Conservation (phyloP, 2,113 vertebrate species). For the Python bivittatus region DNA sequence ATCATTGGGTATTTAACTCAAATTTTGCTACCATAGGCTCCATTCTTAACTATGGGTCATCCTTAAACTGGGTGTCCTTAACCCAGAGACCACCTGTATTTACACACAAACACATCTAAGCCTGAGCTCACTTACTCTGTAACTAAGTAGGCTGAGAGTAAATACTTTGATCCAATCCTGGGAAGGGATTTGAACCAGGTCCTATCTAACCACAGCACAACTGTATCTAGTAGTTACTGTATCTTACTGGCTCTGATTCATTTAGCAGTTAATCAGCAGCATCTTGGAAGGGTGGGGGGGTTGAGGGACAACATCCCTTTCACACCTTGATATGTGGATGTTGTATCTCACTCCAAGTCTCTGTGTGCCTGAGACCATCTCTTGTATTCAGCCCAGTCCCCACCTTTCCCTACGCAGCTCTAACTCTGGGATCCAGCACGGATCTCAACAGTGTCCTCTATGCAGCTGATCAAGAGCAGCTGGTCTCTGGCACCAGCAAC, state of each 20-base stretch:
- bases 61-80: no score
- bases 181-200: background rate
- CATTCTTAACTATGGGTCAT: no score
- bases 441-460: constrained; percentile 15
- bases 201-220: background rate
- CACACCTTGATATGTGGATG: background rate
- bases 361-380: background rate
- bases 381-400: no score
- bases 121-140: background rate
- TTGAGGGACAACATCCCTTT: no score
- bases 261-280: background rate
- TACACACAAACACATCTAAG: background rate
- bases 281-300: background rate
- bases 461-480: constrained; percentile 5
- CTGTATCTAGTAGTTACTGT: background rate
- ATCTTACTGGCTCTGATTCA: background rate
- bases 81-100: no score
- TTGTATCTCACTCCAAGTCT: background rate
- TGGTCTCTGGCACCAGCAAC: background rate
- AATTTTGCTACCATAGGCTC: no score
- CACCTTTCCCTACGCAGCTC: background rate
- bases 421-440: background rate
- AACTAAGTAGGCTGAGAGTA: background rate
- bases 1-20: no score
- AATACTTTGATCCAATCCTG: background rate